A percentile compares a stretch with the other conserved stretches of the same genome.
These are phyloP conservation scores for Leptodirus hochenwartii DNA, from an alignment of 2,888 invertebrate species.

Conservation along the genomic window DNA sequence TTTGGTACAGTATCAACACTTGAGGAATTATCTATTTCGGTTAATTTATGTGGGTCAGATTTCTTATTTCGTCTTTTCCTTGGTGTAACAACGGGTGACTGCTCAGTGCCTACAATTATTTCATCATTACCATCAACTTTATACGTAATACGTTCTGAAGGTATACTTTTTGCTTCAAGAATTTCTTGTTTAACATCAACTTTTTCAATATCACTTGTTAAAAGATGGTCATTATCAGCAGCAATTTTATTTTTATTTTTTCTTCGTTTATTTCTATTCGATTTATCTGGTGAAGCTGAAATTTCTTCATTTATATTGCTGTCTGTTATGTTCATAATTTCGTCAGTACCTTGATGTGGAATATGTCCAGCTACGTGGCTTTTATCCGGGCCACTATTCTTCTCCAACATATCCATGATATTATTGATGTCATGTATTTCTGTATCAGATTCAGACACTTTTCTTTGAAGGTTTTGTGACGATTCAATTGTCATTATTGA, in stretches of 20 bases:
- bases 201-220: no score
- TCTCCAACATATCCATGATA: conserved; percentile 22
- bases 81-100: no score
- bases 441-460: conserved; percentile 24
- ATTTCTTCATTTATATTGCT: conserved; percentile 3
- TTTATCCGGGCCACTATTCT: conserved; percentile 9
- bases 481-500: conserved; percentile 9
- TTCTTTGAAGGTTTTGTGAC: conserved; percentile 15
- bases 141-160: no score
- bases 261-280: conserved; percentile 6
- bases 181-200: no score
- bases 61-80: no score
- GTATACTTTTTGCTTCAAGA: no score
- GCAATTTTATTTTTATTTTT: background rate
- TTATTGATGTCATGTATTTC: conserved; percentile 25
- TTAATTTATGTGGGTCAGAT: no score
- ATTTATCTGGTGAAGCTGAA: background rate
- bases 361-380: background rate
- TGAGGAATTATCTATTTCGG: no score
- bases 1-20: conserved; percentile 2
- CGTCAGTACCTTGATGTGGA: background rate
- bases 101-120: conserved; percentile 8
- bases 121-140: conserved; percentile 1
- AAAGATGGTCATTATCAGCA: no score
- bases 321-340: conserved; percentile 1